These are phyloP conservation scores for Clarias fuscus DNA, from an alignment of 2,797 vertebrate genomes.

Conservation along the genomic window DNA sequence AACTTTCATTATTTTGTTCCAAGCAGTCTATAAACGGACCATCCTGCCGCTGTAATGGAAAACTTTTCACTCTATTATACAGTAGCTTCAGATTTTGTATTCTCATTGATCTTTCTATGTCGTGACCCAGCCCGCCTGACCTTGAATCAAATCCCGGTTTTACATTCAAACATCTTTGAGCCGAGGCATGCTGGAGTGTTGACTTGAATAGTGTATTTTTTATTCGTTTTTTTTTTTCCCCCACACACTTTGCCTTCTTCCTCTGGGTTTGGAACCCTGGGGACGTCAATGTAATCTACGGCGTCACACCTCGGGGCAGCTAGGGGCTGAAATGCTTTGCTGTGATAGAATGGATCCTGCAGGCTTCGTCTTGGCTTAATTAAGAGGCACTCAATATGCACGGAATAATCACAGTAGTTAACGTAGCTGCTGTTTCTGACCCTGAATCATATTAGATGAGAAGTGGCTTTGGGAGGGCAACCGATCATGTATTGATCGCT, in stretches of 20 bases:
- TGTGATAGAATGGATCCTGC: conserved; percentile 32
- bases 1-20: conserved; percentile 4
- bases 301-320: conserved; percentile 51
- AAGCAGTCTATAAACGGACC: neutral
- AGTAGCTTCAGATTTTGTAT: conserved; percentile 20
- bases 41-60: neutral
- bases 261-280: conserved; percentile 46
- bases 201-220: conserved; percentile 27
- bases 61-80: neutral
- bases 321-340: conserved; percentile 29
- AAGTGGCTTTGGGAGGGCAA: neutral
- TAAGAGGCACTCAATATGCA: conserved; percentile 15
- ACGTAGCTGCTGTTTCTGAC: conserved; percentile 2
- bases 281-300: conserved; percentile 52
- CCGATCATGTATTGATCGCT: neutral
- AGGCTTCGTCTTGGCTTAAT: conserved; percentile 31
- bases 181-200: conserved; percentile 35
- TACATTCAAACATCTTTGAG: conserved; percentile 35
- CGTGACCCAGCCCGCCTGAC: conserved; percentile 25
- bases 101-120: conserved; percentile 7
- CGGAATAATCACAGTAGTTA: conserved; percentile 21
- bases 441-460: neutral
- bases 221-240: neutral
- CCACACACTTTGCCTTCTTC: conserved; percentile 40
- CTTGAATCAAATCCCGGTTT: conserved; percentile 41